Percentiles rank a stretch among this genome's conserved stretches.
Conservation (phyloP, 2,113 vertebrate genomes). For the Mionectes macconnelli region DNA sequence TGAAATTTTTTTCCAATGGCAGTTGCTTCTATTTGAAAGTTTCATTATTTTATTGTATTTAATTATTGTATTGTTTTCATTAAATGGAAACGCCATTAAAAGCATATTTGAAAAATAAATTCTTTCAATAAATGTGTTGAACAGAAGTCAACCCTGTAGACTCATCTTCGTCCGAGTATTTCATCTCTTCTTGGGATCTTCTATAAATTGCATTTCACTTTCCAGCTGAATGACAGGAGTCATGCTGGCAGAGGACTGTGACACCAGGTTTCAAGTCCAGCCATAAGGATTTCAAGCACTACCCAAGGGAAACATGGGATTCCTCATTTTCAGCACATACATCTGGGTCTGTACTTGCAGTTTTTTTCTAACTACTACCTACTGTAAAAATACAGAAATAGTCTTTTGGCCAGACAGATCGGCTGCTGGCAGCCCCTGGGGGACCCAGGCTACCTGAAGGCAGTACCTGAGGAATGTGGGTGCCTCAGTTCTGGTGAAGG, state of each 20-base stretch:
- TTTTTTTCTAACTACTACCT: not conserved
- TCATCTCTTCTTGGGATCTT: not conserved
- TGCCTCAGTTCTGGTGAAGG: not conserved
- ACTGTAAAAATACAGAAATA: not conserved
- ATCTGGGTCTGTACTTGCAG: not conserved
- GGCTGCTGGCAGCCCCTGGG: not conserved
- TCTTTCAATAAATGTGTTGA: not conserved
- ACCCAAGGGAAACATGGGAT: not conserved
- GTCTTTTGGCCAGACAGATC: not conserved
- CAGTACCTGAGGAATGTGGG: not conserved
- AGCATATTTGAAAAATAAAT: not conserved
- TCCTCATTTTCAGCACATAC: not conserved
- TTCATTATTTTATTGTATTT: not conserved
- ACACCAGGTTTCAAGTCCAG: not conserved
- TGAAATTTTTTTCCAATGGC: not conserved
- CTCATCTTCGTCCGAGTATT: not conserved
- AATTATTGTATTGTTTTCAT: not conserved
- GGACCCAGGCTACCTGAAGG: accelerated
- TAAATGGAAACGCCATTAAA: not conserved
- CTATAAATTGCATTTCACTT: not conserved
- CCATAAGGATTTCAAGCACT: not conserved
- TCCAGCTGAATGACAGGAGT: not conserved
- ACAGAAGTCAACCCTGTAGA: not conserved
- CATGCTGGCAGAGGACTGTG: not conserved
- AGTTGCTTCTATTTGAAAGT: not conserved